Evolutionary conservation across 2,113 vertebrate genomes (phyloP).

Genomic region (Xerus inauris): DNA sequence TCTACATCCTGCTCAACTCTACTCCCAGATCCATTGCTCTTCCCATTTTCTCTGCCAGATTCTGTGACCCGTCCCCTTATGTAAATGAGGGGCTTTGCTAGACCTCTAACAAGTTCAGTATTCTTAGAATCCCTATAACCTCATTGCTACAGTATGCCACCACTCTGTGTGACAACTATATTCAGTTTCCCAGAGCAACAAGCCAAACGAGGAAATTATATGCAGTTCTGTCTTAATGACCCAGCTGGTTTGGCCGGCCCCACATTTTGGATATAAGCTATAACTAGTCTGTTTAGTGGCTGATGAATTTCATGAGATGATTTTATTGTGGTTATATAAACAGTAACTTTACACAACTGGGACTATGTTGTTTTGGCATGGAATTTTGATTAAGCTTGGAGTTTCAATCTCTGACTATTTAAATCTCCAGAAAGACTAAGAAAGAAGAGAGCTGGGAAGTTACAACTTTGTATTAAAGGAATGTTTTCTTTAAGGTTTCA

Average conservation of each 20-base stretch:
- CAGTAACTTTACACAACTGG: not conserved
- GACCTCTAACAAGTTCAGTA: not conserved
- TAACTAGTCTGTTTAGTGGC: not conserved
- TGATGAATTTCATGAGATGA: slow-evolving; percentile 34
- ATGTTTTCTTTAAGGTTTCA: slow-evolving; percentile 1
- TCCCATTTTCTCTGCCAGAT: not conserved
- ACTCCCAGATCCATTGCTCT: not conserved
- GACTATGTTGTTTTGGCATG: not conserved
- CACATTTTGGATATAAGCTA: not conserved
- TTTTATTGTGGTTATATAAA: slow-evolving; percentile 41
- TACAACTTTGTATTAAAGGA: not conserved
- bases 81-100: not conserved
- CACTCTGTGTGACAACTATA: not conserved
- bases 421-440: slow-evolving; percentile 13
- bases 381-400: not conserved
- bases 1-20: not conserved
- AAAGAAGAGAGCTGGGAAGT: not conserved
- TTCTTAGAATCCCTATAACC: not conserved
- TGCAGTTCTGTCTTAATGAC: not conserved
- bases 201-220: not conserved
- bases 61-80: not conserved
- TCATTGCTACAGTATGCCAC: accelerated
- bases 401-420: not conserved
- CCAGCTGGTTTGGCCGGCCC: not conserved
- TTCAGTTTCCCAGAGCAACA: not conserved